Evolutionary conservation across 35 echinoderm and acorn worm species (phyloP).

Genomic region (Holothuria glaberrima): DNA sequence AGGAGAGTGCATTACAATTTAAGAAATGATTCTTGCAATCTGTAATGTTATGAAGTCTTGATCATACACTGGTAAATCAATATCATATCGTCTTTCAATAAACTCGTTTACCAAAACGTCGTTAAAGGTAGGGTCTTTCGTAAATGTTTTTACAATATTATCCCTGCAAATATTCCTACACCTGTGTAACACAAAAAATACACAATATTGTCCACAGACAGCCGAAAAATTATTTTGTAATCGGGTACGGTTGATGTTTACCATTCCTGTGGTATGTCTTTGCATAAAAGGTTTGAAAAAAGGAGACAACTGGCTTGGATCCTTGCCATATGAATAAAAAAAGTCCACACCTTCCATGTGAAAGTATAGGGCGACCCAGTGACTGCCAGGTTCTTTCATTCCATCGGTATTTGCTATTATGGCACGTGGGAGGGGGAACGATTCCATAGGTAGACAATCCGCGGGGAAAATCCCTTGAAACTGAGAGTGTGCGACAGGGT

Average conservation of each 20-base stretch:
- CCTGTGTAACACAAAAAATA: slow-evolving; percentile 38
- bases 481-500: not conserved
- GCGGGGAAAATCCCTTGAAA: not conserved
- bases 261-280: not conserved
- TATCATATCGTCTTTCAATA: slow-evolving; percentile 26
- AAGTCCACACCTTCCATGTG: not conserved
- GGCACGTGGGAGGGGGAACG: too few species aligned
- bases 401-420: too few species aligned
- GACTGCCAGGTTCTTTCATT: too few species aligned
- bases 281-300: not conserved
- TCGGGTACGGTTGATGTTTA: not conserved
- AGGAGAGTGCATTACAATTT: too few species aligned
- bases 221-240: slow-evolving; percentile 34
- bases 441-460: not conserved
- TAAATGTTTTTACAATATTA: slow-evolving; percentile 18
- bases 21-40: not conserved
- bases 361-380: too few species aligned
- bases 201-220: slow-evolving; percentile 57
- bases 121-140: not conserved
- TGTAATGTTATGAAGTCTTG: slow-evolving; percentile 1
- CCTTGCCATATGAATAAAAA: slow-evolving; percentile 22
- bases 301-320: not conserved
- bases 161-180: slow-evolving; percentile 1
- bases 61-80: slow-evolving; percentile 40
- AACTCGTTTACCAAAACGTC: slow-evolving; percentile 36